Evolutionary conservation across 2,113 vertebrate species (phyloP).

Genomic region (Bubo bubo): DNA sequence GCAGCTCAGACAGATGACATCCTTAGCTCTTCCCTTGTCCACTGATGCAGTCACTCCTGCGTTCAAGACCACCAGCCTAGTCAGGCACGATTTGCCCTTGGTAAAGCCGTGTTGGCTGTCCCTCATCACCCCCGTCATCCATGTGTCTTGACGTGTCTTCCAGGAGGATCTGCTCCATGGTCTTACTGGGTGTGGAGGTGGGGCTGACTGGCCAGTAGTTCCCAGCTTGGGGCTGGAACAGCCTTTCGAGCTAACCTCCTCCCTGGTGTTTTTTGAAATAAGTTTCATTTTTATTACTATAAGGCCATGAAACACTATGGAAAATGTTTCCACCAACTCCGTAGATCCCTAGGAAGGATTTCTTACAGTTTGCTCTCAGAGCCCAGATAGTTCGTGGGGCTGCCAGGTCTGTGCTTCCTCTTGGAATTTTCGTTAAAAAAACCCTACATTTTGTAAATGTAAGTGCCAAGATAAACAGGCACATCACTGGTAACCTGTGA

Average conservation of each 20-base stretch:
- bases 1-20: neutral
- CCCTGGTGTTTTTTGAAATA: neutral
- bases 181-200: neutral
- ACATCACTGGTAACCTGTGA: neutral
- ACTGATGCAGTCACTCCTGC: neutral
- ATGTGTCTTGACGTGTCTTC: neutral
- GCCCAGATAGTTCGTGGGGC: neutral
- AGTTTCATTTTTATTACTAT: neutral
- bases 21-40: neutral
- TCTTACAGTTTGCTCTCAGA: neutral
- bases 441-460: neutral
- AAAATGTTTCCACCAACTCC: neutral
- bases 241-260: neutral
- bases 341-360: neutral
- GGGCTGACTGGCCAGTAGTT: neutral
- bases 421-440: neutral
- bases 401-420: neutral
- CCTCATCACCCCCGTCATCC: neutral
- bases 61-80: neutral
- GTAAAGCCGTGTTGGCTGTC: neutral
- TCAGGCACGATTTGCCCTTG: neutral
- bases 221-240: neutral
- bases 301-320: neutral
- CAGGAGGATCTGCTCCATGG: neutral
- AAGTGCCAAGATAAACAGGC: neutral